Base-by-base conservation (phyloP, 2,113 vertebrate species). In the Brachyhypopomus occidentalis region DNA sequence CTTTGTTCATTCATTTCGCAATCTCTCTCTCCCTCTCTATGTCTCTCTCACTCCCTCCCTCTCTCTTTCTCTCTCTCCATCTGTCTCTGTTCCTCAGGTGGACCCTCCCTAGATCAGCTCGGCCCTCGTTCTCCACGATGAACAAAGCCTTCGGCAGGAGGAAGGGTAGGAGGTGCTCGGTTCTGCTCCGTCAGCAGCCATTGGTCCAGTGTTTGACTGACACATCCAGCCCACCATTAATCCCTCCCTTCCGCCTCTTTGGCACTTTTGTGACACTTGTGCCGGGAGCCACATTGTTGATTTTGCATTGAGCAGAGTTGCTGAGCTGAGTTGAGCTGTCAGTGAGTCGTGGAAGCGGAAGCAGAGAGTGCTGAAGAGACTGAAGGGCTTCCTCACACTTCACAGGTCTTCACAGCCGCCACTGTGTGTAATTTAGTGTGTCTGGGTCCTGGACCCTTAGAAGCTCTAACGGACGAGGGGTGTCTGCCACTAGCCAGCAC, bases 91-190 rank as follows among this genome's bases (percentile, higher is more conserved):
- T 55, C 11, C 67, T 71, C 66, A 87, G 83, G 80, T 84, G 74
- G 45, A 16, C 30, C 75, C 69, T n/a, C 56, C 16, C 25, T 27
- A 41, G 73, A 83, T 63, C 16, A 11, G 59, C 59, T 30, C 23
- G 20, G 67, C 59, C 36, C 66, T 59, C 45, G 63, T 25, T 52
- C 52, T 36, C 20, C 77, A 86, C 8, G 23, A 86, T 88, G 86
- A 88, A 88, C 75, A 71, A 81, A 52, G 73, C 83, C 72, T 88
- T 88, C 59, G 86, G 59, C 80, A 78, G 83, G 84, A 84, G 75
- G 27, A 88, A 84, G 60, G 86, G 86, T 88, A 86, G 19, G 77
- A 41, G 74, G 77, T 23, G 72, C 41, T 22, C 52, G 27, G 64
- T 41, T 0, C 71, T 23, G 56, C 63, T 77, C 20, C 14, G 69